Evolutionary conservation across 2,888 invertebrate species (phyloP).

Genomic region (Deroplatys truncata): DNA sequence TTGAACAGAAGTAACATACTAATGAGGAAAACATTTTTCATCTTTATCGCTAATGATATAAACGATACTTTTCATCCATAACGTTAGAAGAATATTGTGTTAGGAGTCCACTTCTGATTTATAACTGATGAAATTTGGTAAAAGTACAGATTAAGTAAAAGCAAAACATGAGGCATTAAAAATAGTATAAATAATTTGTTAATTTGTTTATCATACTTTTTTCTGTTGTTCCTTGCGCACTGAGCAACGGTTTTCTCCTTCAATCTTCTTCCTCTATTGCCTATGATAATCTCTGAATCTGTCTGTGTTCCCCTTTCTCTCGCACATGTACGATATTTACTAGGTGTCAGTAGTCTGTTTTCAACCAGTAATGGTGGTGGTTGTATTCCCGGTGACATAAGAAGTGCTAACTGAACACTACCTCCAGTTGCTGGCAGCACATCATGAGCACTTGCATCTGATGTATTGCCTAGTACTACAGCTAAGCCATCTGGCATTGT

Average conservation of each 20-base stretch:
- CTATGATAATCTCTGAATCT: slow-evolving; percentile 41
- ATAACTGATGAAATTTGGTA: neutral
- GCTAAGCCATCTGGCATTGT: slow-evolving; percentile 40
- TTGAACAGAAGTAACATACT: no score
- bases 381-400: slow-evolving; percentile 48
- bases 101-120: no score
- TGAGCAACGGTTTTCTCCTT: neutral
- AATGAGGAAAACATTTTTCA: no score
- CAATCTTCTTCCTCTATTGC: slow-evolving; percentile 9
- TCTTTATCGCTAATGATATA: no score
- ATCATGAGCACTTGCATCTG: slow-evolving; percentile 48
- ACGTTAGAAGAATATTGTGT: no score
- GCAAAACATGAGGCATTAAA: neutral
- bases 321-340: slow-evolving; percentile 48
- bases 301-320: slow-evolving; percentile 69
- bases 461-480: slow-evolving; percentile 45
- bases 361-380: slow-evolving; percentile 36
- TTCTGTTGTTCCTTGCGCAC: slow-evolving; percentile 16
- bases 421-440: slow-evolving; percentile 34
- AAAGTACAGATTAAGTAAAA: neutral
- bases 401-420: slow-evolving; percentile 54
- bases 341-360: slow-evolving; percentile 55
- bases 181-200: neutral
- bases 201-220: slow-evolving; percentile 21
- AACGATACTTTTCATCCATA: no score